Base-by-base conservation (phyloP, 2,797 vertebrate genomes). In the Arnoldichthys spilopterus region DNA sequence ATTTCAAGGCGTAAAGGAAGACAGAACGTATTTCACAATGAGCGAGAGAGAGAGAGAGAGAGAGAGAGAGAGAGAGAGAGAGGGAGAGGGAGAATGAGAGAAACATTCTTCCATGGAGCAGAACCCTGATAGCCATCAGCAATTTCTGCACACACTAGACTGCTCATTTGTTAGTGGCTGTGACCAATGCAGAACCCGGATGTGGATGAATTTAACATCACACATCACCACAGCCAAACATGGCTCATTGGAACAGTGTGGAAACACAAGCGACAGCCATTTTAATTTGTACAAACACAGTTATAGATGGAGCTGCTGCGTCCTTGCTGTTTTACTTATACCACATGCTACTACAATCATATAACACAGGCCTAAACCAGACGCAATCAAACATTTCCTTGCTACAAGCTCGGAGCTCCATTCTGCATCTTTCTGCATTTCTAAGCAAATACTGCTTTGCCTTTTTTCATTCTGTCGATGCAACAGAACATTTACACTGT, bases 121-220 rank as follows among this genome's bases (percentile, higher is more conserved):
- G 77, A 77, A 40, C 81, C 72, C 62, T 86, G 90, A 94, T 93
- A 93, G 90, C 85, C 88, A 93, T 93, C 93, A 92, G 90, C 91
- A 91, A 94, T 92, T 92, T 93, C 90, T 89, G 89, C 79, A 79
- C 81, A 90, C 87, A 86, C 88, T 80, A 78, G 81, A 87, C 86
- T 92, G 89, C 91, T 90, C 91, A 90, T 93, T 93, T 92, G 90
- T 91, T 92, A 83, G 30, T 70, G 68, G 77, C 85, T 81, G 86
- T 90, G 89, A 87, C 92, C 91, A 91, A 87, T 88, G 88, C 81
- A 82, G 88, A 71, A 58, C 84, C 82, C 72, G 82, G 86, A 85
- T 88, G 89, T 88, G 77, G 85, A 82, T 71, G 83, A 82, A 82
- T 82, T 83, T 81, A 81, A 86, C 83, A 74, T 79, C 69, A 26